These are phyloP conservation scores for Enteromius thamalakanensis DNA, from an alignment of 2,797 vertebrate genomes.

Conservation along the genomic window DNA sequence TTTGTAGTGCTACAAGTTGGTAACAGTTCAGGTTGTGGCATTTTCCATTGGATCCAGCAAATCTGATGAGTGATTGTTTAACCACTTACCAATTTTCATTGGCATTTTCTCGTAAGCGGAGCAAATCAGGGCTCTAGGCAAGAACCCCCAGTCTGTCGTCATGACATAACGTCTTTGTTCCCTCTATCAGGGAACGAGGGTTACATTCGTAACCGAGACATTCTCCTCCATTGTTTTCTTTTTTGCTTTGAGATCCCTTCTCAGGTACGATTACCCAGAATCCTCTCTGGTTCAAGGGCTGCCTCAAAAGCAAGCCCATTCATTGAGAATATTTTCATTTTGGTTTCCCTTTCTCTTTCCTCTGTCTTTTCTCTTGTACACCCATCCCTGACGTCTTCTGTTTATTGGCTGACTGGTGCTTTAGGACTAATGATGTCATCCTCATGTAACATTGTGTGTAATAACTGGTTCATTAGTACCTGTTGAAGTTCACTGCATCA, in stretches of 20 bases:
- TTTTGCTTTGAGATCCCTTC: background rate
- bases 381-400: constrained; percentile 4
- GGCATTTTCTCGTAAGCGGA: too few relatives aligned
- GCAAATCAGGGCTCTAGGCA: too few relatives aligned
- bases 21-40: too few relatives aligned
- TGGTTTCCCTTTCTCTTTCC: constrained; percentile 41
- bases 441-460: constrained; percentile 18
- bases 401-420: constrained; percentile 44
- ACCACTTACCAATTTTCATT: too few relatives aligned
- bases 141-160: too few relatives aligned
- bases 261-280: constrained; percentile 24
- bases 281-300: constrained; percentile 25
- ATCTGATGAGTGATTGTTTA: too few relatives aligned
- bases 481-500: constrained; percentile 69
- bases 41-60: too few relatives aligned
- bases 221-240: too few relatives aligned
- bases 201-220: too few relatives aligned
- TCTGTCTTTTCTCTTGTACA: constrained; percentile 52
- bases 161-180: too few relatives aligned
- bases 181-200: too few relatives aligned
- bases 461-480: constrained; percentile 52
- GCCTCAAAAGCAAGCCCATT: constrained; percentile 23
- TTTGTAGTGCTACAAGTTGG: too few relatives aligned
- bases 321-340: constrained; percentile 48
- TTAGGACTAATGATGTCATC: constrained; percentile 31